A percentile compares a stretch with the other conserved stretches of the same genome.
Conservation (phyloP, 2,113 vertebrate species). For the Erpornis zantholeuca region DNA sequence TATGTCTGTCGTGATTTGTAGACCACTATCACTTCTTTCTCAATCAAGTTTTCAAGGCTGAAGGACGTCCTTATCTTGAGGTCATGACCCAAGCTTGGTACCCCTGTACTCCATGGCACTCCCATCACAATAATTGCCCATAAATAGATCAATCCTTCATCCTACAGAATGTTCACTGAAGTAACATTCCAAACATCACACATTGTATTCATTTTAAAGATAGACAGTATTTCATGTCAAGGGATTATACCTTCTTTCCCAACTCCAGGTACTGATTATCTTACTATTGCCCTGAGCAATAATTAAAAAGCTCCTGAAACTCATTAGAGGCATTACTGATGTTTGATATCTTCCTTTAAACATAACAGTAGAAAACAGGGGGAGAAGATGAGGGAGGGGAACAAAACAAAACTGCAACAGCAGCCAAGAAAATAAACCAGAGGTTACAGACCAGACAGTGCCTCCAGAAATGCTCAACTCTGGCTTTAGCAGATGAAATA, state of each 20-base stretch:
- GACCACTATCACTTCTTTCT: neutral
- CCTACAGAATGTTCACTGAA: neutral
- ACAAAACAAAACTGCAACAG: neutral
- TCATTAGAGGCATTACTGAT: neutral
- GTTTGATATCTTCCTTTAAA: neutral
- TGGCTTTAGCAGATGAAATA: neutral
- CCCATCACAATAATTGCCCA: neutral
- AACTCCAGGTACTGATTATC: neutral
- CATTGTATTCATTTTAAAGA: neutral
- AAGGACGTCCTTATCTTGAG: neutral
- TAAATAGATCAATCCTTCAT: neutral
- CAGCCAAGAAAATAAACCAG: neutral
- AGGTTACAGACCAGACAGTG: neutral
- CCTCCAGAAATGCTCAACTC: neutral
- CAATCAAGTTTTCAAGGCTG: neutral
- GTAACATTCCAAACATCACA: neutral
- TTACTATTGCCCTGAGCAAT: neutral
- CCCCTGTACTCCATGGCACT: neutral
- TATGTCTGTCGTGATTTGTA: neutral
- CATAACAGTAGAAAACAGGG: fast-evolving
- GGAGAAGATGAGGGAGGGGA: neutral
- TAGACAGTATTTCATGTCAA: neutral
- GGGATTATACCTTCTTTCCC: neutral
- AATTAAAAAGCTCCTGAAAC: neutral
- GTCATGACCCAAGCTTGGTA: neutral